A percentile compares a stretch with the other conserved stretches of the same genome.
phyloP scores from a whole-genome alignment of 2,113 vertebrate species.

The Rallus limicola region DNA sequence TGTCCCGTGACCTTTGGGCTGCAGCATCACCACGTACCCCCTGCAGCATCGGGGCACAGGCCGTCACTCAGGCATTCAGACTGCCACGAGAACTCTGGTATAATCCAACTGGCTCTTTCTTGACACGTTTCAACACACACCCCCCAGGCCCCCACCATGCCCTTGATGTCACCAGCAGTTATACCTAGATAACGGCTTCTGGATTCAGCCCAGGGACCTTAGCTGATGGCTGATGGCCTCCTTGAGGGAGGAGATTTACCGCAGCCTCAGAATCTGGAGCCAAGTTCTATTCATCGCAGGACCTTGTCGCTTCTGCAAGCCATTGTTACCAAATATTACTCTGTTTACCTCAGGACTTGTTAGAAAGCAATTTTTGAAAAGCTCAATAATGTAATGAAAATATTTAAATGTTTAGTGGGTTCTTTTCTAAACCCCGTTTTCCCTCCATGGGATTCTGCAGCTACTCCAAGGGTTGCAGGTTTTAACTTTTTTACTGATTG shows the following conservation, averaged over 20 bases:
- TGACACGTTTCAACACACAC: neutral
- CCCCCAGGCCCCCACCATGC: neutral
- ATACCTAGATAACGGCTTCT: neutral
- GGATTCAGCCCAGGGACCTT: neutral
- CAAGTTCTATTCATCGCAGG: neutral
- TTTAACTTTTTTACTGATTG: neutral
- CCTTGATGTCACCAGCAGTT: neutral
- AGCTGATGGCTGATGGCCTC: neutral
- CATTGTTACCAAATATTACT: constrained; percentile 68
- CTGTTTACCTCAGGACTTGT: constrained; percentile 64
- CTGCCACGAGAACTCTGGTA: neutral
- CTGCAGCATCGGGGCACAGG: neutral
- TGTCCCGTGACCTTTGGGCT: neutral
- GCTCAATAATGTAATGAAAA: constrained; percentile 75
- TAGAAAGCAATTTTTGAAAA: constrained; percentile 73
- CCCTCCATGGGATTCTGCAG: neutral
- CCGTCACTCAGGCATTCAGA: neutral
- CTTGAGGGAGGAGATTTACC: neutral
- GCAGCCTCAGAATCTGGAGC: neutral
- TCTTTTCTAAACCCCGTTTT: constrained; percentile 55
- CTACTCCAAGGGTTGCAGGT: neutral
- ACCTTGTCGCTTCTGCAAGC: neutral
- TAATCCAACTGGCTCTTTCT: neutral
- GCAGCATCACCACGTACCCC: neutral
- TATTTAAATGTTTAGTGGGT: constrained; percentile 73